Evolutionary conservation across 2,113 vertebrate species (phyloP).

Genomic region (Arenaria interpres): DNA sequence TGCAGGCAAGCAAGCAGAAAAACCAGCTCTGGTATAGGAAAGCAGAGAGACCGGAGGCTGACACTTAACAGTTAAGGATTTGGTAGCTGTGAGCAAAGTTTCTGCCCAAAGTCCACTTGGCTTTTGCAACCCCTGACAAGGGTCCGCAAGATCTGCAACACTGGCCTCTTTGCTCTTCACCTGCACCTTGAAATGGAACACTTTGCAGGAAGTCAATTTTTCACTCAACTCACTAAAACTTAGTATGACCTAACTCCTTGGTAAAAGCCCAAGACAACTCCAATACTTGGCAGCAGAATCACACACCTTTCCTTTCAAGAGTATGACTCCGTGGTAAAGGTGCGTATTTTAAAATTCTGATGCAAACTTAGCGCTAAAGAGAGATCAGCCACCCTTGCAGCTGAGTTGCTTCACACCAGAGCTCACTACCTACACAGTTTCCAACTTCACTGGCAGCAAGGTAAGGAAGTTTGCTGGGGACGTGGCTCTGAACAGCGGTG

Average conservation of each 20-base stretch:
- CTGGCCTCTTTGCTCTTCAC: background rate
- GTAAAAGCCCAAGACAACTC: background rate
- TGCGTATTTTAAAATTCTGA: background rate
- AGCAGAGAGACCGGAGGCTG: background rate
- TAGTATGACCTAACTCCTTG: background rate
- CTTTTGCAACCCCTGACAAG: background rate
- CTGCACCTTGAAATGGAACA: background rate
- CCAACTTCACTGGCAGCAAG: background rate
- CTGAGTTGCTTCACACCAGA: background rate
- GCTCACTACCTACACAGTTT: background rate
- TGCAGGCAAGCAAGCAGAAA: background rate
- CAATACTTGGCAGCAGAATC: background rate
- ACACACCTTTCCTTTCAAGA: background rate
- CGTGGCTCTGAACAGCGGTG: background rate
- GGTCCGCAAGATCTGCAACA: background rate
- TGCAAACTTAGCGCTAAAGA: background rate
- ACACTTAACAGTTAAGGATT: background rate
- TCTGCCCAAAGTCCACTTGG: constrained; percentile 1
- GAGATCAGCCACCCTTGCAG: background rate
- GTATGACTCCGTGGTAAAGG: background rate
- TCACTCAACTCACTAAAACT: background rate
- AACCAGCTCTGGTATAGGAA: background rate
- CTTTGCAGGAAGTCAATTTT: background rate
- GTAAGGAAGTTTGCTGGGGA: background rate
- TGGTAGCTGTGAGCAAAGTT: background rate